Conservation (phyloP, 2,113 vertebrate genomes). For the Notiomystis cincta region DNA sequence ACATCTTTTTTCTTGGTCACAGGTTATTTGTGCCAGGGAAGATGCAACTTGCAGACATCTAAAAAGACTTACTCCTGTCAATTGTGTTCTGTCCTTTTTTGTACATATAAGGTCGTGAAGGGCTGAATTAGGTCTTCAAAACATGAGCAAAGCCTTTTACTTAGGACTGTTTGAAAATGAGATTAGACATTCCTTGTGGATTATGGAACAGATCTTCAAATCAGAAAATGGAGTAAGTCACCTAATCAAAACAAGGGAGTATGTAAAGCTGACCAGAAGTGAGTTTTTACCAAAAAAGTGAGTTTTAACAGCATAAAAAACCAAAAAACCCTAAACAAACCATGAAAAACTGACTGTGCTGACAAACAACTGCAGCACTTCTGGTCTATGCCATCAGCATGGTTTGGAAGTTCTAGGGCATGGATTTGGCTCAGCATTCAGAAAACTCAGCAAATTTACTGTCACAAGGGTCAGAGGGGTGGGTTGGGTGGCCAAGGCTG, state of each 20-base stretch:
- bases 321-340: rapidly evolving
- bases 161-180: not conserved
- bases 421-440: not conserved
- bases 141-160: not conserved
- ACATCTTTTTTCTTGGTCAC: not conserved
- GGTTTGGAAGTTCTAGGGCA: not conserved
- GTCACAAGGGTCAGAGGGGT: not conserved
- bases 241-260: not conserved
- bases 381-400: rapidly evolving
- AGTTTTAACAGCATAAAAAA: not conserved
- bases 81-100: not conserved
- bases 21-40: not conserved
- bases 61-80: not conserved
- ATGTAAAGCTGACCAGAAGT: not conserved
- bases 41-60: not conserved
- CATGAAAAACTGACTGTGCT: rapidly evolving
- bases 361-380: not conserved
- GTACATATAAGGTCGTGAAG: not conserved
- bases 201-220: not conserved
- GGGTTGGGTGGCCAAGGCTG: not conserved
- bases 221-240: not conserved
- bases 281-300: not conserved
- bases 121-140: not conserved
- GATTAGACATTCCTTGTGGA: not conserved
- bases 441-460: not conserved